Percentiles rank a stretch among this genome's conserved stretches.
Evolutionary conservation across 2,888 invertebrate species (phyloP).

Genomic region (Ommatoiulus sabulosus): DNA sequence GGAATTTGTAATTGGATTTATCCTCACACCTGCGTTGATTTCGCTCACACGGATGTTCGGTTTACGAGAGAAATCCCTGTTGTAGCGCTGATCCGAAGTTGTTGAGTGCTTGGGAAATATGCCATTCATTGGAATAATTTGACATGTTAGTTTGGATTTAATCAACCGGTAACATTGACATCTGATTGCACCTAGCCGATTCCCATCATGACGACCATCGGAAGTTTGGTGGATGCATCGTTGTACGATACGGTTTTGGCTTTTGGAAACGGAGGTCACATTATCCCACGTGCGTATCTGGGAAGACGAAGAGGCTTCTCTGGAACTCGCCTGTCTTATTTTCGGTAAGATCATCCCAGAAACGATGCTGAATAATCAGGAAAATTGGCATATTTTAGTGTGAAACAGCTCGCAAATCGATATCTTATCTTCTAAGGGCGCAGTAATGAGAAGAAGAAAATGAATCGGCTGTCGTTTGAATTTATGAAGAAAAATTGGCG

Average conservation of each 20-base stretch:
- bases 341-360: slow-evolving; percentile 16
- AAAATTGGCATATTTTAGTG: too few relatives aligned
- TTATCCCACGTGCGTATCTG: slow-evolving; percentile 24
- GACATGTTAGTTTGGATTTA: background rate
- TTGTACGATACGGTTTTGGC: slow-evolving; percentile 13
- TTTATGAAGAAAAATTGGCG: slow-evolving; percentile 11
- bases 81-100: background rate
- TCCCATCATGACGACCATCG: slow-evolving; percentile 12
- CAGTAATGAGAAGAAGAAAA: background rate
- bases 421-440: too few relatives aligned
- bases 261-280: slow-evolving; percentile 6
- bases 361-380: background rate
- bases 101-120: background rate
- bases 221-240: slow-evolving; percentile 17
- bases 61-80: background rate
- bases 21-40: background rate
- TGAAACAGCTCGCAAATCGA: background rate
- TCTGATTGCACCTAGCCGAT: background rate
- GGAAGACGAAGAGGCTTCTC: slow-evolving; percentile 25
- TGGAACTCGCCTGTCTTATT: slow-evolving; percentile 3
- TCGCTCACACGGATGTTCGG: background rate
- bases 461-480: background rate
- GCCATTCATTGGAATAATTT: slow-evolving; percentile 7
- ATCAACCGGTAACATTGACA: slow-evolving; percentile 26
- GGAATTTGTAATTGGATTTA: slow-evolving; percentile 6